Conservation (phyloP, 2,113 vertebrate species). For the Smithornis capensis region DNA sequence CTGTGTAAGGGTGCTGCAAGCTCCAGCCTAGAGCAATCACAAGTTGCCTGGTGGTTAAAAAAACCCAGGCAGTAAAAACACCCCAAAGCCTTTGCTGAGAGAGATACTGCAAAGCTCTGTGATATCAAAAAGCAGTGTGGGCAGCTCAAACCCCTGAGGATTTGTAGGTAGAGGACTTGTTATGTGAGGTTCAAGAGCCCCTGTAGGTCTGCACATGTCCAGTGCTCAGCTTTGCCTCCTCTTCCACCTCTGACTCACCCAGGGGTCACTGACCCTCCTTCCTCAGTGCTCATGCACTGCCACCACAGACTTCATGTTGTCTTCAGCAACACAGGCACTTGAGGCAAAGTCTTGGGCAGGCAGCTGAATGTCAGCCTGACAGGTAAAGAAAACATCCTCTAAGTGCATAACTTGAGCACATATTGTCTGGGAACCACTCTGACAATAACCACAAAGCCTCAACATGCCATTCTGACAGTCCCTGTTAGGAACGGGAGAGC, state of each 20-base stretch:
- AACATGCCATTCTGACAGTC: not conserved
- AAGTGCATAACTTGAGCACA: not conserved
- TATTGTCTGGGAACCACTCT: not conserved
- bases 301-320: not conserved
- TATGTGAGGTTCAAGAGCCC: not conserved
- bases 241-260: not conserved
- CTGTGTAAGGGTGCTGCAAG: not conserved
- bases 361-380: not conserved
- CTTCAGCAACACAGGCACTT: not conserved
- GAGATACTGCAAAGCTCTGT: not conserved
- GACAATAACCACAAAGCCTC: constrained; percentile 3
- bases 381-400: not conserved
- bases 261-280: not conserved
- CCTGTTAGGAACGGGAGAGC: not conserved
- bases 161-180: not conserved
- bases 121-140: not conserved
- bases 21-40: not conserved
- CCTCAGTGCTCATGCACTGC: not conserved
- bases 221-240: not conserved
- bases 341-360: not conserved
- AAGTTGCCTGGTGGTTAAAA: not conserved
- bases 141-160: not conserved
- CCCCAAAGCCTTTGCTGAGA: not conserved
- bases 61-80: not conserved
- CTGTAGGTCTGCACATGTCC: accelerated